Evolutionary conservation across 2,797 vertebrate genomes (phyloP).

Genomic region (Euthynnus affinis): DNA sequence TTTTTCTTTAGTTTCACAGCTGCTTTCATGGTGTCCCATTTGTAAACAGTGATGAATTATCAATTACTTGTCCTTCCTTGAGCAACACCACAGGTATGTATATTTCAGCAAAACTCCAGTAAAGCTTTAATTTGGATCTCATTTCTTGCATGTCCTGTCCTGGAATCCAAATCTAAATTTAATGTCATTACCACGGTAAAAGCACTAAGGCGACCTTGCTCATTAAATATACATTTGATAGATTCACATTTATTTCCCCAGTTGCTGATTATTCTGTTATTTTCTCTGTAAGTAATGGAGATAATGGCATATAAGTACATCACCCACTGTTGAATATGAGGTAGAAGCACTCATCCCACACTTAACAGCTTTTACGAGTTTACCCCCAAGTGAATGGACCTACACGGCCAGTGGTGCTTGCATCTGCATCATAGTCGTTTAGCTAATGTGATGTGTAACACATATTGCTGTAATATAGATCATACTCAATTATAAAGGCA

Average conservation of each 20-base stretch:
- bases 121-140: slow-evolving; percentile 44
- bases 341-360: slow-evolving; percentile 38
- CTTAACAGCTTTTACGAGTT: slow-evolving; percentile 51
- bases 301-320: slow-evolving; percentile 67
- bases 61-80: slow-evolving; percentile 39
- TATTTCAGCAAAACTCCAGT: slow-evolving; percentile 49
- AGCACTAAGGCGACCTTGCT: slow-evolving; percentile 45
- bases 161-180: slow-evolving; percentile 58
- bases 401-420: background rate
- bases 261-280: slow-evolving; percentile 60
- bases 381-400: slow-evolving; percentile 11
- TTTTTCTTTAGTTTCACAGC: slow-evolving; percentile 39
- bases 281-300: slow-evolving; percentile 64
- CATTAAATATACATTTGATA: slow-evolving; percentile 75
- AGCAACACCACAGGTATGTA: slow-evolving; percentile 58
- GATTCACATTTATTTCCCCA: slow-evolving; percentile 64
- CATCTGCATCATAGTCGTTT: slow-evolving; percentile 17
- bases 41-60: slow-evolving; percentile 65
- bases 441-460: slow-evolving; percentile 27
- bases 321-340: slow-evolving; percentile 32
- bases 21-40: slow-evolving; percentile 40
- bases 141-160: slow-evolving; percentile 37
- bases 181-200: slow-evolving; percentile 46
- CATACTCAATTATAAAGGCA: background rate
- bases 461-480: background rate